Conservation (phyloP, 2,888 invertebrate species). For the Lysandra bellargus region DNA sequence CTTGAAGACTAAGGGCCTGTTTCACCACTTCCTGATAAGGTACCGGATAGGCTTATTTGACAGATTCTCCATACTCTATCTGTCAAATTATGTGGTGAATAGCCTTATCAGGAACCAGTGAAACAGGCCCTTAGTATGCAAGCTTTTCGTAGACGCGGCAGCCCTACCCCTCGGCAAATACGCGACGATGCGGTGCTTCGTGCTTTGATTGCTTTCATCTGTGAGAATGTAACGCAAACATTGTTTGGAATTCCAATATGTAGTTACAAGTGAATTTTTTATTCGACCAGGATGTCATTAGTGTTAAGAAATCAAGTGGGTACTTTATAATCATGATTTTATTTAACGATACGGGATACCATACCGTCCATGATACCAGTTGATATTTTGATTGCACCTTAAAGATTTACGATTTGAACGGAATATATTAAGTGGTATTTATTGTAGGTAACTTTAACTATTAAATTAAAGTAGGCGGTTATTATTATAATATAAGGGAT, state of each 20-base stretch:
- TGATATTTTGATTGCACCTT: neutral
- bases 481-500: neutral
- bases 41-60: no score
- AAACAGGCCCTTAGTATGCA: no score
- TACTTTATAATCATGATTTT: neutral
- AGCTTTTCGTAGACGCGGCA: neutral
- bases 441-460: neutral
- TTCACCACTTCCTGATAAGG: no score
- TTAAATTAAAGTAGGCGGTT: neutral
- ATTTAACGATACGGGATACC: neutral
- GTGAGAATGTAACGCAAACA: conserved; percentile 24
- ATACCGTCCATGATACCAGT: neutral
- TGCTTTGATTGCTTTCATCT: conserved; percentile 30
- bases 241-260: conserved; percentile 25
- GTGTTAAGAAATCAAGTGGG: neutral
- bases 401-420: neutral
- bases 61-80: no score
- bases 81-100: no score
- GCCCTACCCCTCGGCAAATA: conserved; percentile 45
- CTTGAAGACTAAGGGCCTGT: neutral
- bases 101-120: no score
- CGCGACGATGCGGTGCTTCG: conserved; percentile 38
- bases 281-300: neutral
- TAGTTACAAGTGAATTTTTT: neutral
- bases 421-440: neutral